Base-by-base conservation (phyloP, 2,797 vertebrate species). In the Hipposideros larvatus region DNA sequence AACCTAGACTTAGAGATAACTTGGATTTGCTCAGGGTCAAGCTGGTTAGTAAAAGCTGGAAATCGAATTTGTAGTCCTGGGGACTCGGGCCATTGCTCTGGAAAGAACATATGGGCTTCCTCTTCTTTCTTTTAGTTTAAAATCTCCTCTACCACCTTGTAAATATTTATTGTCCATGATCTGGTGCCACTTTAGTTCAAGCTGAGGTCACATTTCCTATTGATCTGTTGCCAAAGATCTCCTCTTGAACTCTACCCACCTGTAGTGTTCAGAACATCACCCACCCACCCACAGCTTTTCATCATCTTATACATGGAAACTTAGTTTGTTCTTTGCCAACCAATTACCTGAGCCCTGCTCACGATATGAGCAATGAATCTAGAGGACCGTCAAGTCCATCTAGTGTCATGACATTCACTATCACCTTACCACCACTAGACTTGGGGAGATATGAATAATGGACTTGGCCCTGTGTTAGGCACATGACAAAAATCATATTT, bases 111-210 rank as follows among this genome's bases (percentile, higher is more conserved):
- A 31, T 68, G 92, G 82, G 65, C 34, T 79, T 68, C 21, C 24
- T 26, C 65, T 75, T 82, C 48, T 70, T 96, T 48, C 48, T 82
- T 82, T 91, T 68, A 13, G 51, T 89, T 97, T 92, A 87, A 95
- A 92, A 95, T 94, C 37, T 94, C 53, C 59, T 79, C 57, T 91
- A 66, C 18, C 68, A 95, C 94, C 80, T 92, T 96, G 88, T 91
- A 95, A 92, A 65, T 84, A 91, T 96, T 96, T 95, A 96, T 89
- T 96, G 57, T 53, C 91, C 86, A 51, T 84, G 89, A 59, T 93
- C 63, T 89, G 90, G 78, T 95, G 86, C 93, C 85, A 80, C 74
- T 88, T 84, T 92, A 79, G 68, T 88, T 95, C 83, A 77, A 94
- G 66, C 48, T 84, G 70, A 97, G 78, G 66, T 88, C 68, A 84